These are phyloP conservation scores for Epiblema foenella DNA, from an alignment of 2,888 invertebrate genomes.

Conservation along the genomic window DNA sequence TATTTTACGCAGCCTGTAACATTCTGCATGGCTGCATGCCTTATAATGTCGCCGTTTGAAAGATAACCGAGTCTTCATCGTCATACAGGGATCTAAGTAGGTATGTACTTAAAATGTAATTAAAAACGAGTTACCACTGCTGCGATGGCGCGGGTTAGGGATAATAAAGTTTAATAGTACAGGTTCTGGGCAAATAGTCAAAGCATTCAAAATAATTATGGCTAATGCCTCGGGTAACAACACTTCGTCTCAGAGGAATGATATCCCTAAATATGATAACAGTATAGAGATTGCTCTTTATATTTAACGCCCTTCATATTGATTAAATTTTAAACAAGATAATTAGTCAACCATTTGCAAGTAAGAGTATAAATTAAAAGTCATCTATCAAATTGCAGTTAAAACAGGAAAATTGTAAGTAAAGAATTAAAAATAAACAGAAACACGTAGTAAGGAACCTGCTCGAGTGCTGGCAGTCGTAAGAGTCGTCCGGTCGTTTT, in stretches of 20 bases:
- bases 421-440: slow-evolving; percentile 46
- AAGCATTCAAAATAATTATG: slow-evolving; percentile 40
- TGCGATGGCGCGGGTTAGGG: slow-evolving; percentile 54
- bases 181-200: slow-evolving; percentile 57
- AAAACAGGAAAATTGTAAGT: slow-evolving; percentile 32
- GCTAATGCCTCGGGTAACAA: slow-evolving; percentile 2
- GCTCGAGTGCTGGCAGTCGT: slow-evolving; percentile 53
- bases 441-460: slow-evolving; percentile 51
- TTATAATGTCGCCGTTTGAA: slow-evolving; percentile 35
- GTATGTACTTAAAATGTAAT: slow-evolving; percentile 70
- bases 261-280: background rate
- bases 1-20: slow-evolving; percentile 6
- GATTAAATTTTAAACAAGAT: background rate
- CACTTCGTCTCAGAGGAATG: background rate
- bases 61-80: slow-evolving; percentile 18
- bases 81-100: slow-evolving; percentile 54
- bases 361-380: background rate
- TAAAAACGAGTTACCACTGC: slow-evolving; percentile 72
- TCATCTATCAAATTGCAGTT: slow-evolving; percentile 11
- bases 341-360: background rate
- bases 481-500: slow-evolving; percentile 65
- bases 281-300: background rate
- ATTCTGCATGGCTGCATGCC: slow-evolving; percentile 8
- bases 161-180: slow-evolving; percentile 73
- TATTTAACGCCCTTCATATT: background rate